A percentile compares a stretch with the other conserved stretches of the same genome.
Evolutionary conservation across 2,113 vertebrate genomes (phyloP).

Genomic region (Ochotona princeps): DNA sequence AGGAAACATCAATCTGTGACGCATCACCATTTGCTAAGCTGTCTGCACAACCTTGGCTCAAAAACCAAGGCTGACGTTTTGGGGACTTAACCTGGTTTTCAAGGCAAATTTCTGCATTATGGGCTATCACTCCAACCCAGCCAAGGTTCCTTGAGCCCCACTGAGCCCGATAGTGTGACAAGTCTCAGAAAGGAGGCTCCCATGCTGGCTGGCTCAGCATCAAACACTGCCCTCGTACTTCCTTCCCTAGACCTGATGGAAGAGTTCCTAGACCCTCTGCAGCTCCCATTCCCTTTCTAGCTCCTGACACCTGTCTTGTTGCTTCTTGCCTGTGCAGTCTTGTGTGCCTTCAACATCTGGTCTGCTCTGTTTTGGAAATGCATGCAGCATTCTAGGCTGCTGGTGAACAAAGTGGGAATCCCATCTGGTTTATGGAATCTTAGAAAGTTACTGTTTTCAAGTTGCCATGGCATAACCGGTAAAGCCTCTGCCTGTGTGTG

Average conservation of each 20-base stretch:
- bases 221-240: fast-evolving
- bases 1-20: too few species aligned
- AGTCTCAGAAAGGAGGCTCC: neutral
- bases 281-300: too few species aligned
- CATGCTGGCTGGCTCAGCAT: neutral
- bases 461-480: too few species aligned
- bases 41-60: neutral
- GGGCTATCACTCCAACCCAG: neutral
- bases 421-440: neutral
- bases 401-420: too few species aligned
- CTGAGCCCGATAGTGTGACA: neutral
- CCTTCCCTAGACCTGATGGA: neutral
- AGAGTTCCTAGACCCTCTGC: neutral
- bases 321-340: neutral
- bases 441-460: too few species aligned
- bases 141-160: neutral
- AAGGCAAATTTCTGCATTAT: neutral
- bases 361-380: neutral
- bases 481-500: too few species aligned
- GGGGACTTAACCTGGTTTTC: neutral
- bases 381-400: fast-evolving
- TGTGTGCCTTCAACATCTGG: neutral
- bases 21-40: neutral
- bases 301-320: neutral
- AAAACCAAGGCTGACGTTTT: neutral